Percentiles rank a stretch among this genome's conserved stretches.
Evolutionary conservation across 2,797 vertebrate species (phyloP).

Genomic region (Odontamblyopus rebecca): DNA sequence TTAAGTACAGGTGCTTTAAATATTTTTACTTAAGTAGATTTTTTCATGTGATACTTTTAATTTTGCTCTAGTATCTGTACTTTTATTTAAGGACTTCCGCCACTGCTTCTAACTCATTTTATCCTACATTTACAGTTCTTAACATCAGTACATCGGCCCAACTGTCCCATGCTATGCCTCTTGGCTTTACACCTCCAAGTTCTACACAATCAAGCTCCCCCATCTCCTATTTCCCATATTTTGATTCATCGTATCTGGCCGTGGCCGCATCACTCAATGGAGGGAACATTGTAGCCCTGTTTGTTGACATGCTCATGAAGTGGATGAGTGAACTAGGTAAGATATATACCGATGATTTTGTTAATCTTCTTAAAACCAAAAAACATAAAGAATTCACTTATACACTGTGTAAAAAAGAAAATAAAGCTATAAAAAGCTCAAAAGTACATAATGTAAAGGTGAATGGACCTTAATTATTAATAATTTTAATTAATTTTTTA

Average conservation of each 20-base stretch:
- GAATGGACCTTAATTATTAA: no score
- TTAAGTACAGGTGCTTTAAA: no score
- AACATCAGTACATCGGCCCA: slow-evolving; percentile 95
- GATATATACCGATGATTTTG: slow-evolving; percentile 1
- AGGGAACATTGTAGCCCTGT: slow-evolving; percentile 88
- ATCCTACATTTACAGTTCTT: slow-evolving; percentile 78
- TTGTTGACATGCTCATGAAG: slow-evolving; percentile 84
- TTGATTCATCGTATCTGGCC: slow-evolving; percentile 83
- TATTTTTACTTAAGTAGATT: no score
- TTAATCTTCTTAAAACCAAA: background rate
- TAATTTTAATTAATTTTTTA: no score
- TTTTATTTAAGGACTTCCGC: no score
- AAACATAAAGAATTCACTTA: no score
- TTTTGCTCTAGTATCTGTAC: no score
- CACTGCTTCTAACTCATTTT: background rate
- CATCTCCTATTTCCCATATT: slow-evolving; percentile 89
- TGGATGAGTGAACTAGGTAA: slow-evolving; percentile 92
- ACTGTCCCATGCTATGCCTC: slow-evolving; percentile 85
- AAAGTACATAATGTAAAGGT: background rate
- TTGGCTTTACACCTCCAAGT: slow-evolving; percentile 82
- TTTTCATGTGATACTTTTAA: no score
- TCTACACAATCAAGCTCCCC: slow-evolving; percentile 77
- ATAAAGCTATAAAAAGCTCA: background rate
- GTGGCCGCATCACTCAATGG: slow-evolving; percentile 95
- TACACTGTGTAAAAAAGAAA: no score